Conservation (phyloP, 2,113 vertebrate genomes). For the Mesocricetus auratus region DNA sequence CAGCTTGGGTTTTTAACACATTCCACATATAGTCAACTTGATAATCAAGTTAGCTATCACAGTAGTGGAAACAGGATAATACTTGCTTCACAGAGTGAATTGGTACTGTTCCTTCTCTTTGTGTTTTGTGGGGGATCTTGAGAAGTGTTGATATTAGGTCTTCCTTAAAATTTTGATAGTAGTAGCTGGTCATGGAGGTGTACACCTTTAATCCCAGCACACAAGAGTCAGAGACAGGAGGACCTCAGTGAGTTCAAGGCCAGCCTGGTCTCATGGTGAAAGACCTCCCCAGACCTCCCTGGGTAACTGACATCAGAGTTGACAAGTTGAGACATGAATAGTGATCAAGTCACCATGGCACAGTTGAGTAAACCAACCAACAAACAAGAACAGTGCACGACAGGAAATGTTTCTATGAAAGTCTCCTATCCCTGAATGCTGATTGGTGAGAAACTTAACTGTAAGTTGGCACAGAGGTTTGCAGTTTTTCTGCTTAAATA, state of each 20-base stretch:
- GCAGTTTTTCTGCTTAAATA: not conserved
- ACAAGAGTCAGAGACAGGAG: not conserved
- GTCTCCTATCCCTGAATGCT: not conserved
- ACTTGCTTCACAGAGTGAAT: not conserved
- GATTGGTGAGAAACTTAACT: not conserved
- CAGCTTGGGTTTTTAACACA: not conserved
- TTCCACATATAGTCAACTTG: not conserved
- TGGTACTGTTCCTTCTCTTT: not conserved
- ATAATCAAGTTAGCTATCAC: not conserved
- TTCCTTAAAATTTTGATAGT: not conserved
- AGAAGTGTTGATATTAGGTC: not conserved
- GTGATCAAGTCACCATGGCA: not conserved
- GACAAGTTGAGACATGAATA: not conserved
- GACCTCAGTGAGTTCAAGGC: not conserved
- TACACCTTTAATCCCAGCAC: too few species aligned
- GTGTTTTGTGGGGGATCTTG: not conserved
- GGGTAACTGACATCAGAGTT: not conserved
- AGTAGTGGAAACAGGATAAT: not conserved
- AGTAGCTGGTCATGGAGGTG: too few species aligned
- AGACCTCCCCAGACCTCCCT: not conserved
- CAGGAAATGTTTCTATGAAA: not conserved
- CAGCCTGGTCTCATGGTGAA: not conserved
- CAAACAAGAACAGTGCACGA: not conserved
- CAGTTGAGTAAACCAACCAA: not conserved
- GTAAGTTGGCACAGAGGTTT: not conserved